phyloP scores from a whole-genome alignment of 2,888 invertebrate species.

The Epirrhoe alternata region DNA sequence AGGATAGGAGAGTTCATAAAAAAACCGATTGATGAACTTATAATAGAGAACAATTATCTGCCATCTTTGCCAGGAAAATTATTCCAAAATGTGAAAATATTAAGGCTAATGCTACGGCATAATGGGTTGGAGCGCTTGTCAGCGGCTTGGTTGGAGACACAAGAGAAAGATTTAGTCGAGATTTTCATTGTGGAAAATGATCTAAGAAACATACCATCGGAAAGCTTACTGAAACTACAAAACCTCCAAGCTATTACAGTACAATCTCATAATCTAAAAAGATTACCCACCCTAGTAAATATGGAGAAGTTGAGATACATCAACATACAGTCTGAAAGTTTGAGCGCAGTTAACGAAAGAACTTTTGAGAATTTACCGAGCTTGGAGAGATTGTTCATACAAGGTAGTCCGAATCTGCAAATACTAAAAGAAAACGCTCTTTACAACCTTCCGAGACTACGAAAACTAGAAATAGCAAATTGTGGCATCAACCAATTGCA shows the following conservation, averaged over 20 bases:
- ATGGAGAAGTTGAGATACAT: slow-evolving; percentile 90
- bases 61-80: slow-evolving; percentile 93
- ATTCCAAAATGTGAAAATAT: slow-evolving; percentile 90
- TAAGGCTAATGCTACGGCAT: slow-evolving; percentile 92
- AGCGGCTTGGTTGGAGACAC: slow-evolving; percentile 91
- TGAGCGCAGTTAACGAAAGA: slow-evolving; percentile 87
- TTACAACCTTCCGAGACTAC: slow-evolving; percentile 88
- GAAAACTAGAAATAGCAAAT: slow-evolving; percentile 89
- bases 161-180: slow-evolving; percentile 91
- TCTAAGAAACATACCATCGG: slow-evolving; percentile 90
- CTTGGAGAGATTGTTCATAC: slow-evolving; percentile 90
- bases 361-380: slow-evolving; percentile 89
- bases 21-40: slow-evolving; percentile 92
- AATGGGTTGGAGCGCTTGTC: slow-evolving; percentile 93
- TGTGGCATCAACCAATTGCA: slow-evolving; percentile 92
- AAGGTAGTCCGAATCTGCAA: slow-evolving; percentile 87
- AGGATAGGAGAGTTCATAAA: slow-evolving; percentile 87
- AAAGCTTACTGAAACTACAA: slow-evolving; percentile 90
- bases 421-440: slow-evolving; percentile 90
- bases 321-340: slow-evolving; percentile 88
- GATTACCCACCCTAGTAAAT: slow-evolving; percentile 90
- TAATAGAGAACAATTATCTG: slow-evolving; percentile 94
- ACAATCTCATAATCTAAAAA: slow-evolving; percentile 90
- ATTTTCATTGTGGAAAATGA: slow-evolving; percentile 94
- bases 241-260: slow-evolving; percentile 93